Base-by-base conservation (phyloP, 2,888 invertebrate species). In the Sesamia inferens region DNA sequence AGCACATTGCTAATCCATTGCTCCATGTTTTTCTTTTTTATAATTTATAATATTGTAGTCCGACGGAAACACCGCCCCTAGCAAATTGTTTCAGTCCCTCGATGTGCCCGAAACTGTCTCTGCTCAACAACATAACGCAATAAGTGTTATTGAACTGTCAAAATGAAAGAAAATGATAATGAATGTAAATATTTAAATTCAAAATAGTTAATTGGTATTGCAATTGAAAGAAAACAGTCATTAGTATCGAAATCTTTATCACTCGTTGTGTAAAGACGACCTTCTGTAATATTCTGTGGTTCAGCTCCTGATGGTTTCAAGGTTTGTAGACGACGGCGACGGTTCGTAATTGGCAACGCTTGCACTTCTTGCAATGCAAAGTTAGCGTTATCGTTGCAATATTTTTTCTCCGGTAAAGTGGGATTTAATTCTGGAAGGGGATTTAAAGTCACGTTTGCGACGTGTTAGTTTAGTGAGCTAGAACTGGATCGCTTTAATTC, bases 301-400 rank as follows among this genome's bases (percentile, higher is more conserved):
- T 68, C 69, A 62, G 67, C 69, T 68, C 39, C 68, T 14, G 57
- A 71, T 69, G 69, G 69, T 65, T 80, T 80, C 83, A 63, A 67
- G 54, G 54, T 74, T 71, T 79, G 76, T 57, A 71, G 68, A 69
- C 68, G 77, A 77, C 80, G 74, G 31, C 68, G 77, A 77, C 80
- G 72, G 31, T 6, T 68, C 47, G 74, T 79, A 85, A 83, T 85
- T 85, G 85, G 80, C 85, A 83, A 74, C 71, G 58, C 51, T 76
- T 63, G 67, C 72, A 81, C 74, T 82, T 84, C 74, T 83, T 73
- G 72, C 55, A 64, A 74, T 74, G 73, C 74, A 83, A 79, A 81
- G 68, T 79, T 66, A 79, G 64, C 62, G 47, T 63, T 79, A 83
- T 79, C 75, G 62, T 58, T 24, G 68, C 51, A 63, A 71, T 83